Base-by-base conservation (phyloP, 2,797 vertebrate species). In the Odontamblyopus lacepedii region DNA sequence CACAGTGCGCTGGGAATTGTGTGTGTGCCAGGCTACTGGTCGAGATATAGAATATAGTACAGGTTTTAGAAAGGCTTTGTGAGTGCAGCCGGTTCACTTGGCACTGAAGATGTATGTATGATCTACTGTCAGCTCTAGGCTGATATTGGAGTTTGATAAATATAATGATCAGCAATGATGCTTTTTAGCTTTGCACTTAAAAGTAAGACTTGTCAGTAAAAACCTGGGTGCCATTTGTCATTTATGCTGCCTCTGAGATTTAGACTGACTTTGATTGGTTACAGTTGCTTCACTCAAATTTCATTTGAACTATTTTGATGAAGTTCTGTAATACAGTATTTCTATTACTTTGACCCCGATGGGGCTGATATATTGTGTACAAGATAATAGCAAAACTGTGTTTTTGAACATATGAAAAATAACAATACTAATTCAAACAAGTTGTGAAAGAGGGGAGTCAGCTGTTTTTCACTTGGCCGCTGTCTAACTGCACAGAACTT, bases 161-260 rank as follows among this genome's bases (percentile, higher is more conserved):
- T 61, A 6, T 16, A 30, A 30, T 29, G 62, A 50, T 73, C 9
- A 62, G 19, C 50, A 59, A 70, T 80, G 66, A 68, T 76, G 71
- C 86, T 74, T 48, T 69, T 56, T 78, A 80, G 19, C 35, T 51
- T 74, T 78, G 68, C 71, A 75, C 84, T 73, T 71, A 62, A 72
- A 83, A 84, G 86, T 73, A 86, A 80, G 78, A 82, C 73, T 69
- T 81, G 82, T 87, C 88, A 85, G 75, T 88, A 84, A 88, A 60
- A 83, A 55, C 13, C 44, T 48, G 44, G 44, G 44, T 48, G 44
- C 6, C 19, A 6, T 55, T 55, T 55, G 53, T 23, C 19, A 23
- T 55, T 55, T 55, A 8, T 55, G 19, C 11, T 30, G 15, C 26
- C 57, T 81, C 53, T 78, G 66, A 70, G 74, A 71, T 79, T 60